A percentile compares a stretch with the other conserved stretches of the same genome.
phyloP scores from a whole-genome alignment of 2,113 vertebrate genomes.

The Myotis brandtii region DNA sequence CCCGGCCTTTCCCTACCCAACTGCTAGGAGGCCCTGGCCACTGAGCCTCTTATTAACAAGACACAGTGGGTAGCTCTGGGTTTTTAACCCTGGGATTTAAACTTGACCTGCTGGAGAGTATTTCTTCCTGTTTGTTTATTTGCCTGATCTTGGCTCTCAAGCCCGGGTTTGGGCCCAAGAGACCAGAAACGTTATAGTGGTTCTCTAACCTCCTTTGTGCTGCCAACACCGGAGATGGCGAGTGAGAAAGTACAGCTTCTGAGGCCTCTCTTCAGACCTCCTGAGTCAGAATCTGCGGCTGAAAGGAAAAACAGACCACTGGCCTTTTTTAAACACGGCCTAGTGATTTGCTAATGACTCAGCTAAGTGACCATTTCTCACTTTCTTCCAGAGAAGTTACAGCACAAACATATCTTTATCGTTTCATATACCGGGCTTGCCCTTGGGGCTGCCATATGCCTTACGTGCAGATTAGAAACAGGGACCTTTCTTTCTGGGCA shows the following conservation, averaged over 20 bases:
- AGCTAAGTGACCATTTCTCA: not conserved
- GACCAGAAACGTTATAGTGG: not conserved
- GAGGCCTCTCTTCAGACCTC: not conserved
- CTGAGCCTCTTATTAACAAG: not conserved
- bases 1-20: not conserved
- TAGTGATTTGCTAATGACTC: not conserved
- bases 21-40: not conserved
- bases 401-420: not conserved
- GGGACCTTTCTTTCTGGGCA: not conserved
- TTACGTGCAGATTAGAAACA: not conserved
- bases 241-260: not conserved
- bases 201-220: not conserved
- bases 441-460: not conserved
- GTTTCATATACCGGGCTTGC: not conserved
- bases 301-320: not conserved
- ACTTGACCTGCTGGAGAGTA: not conserved
- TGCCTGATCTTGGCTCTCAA: not conserved
- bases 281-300: not conserved
- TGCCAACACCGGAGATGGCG: fast-evolving
- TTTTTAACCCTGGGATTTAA: not conserved
- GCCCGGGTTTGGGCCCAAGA: not conserved
- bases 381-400: conserved; percentile 8
- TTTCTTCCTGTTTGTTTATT: not conserved
- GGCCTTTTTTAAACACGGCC: not conserved
- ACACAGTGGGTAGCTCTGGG: not conserved